phyloP scores from a whole-genome alignment of 92 coral and sea anemone species.

The Palythoa grandiflora region DNA sequence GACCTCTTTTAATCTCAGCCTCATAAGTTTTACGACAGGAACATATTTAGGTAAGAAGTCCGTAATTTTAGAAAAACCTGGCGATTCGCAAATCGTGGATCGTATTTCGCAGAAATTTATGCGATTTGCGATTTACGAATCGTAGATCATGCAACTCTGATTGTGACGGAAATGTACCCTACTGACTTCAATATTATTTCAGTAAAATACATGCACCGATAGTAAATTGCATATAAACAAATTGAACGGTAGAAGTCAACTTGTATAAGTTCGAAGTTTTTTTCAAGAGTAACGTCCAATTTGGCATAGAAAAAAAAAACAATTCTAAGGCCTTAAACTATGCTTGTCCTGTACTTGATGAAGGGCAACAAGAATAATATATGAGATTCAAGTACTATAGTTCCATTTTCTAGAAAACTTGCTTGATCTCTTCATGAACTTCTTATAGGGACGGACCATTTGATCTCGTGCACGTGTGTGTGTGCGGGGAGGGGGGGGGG shows the following conservation, averaged over 20 bases:
- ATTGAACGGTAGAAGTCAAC: too few relatives aligned
- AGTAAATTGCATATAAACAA: too few relatives aligned
- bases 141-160: slow-evolving; percentile 6
- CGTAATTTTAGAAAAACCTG: too few relatives aligned
- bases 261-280: background rate
- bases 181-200: background rate
- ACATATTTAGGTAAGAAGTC: too few relatives aligned
- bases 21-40: too few relatives aligned
- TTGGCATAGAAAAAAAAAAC: background rate
- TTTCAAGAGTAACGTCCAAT: background rate
- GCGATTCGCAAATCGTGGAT: background rate
- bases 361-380: too few relatives aligned
- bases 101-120: background rate
- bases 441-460: slow-evolving; percentile 1
- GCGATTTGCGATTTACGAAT: background rate
- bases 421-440: background rate
- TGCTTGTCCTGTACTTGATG: background rate
- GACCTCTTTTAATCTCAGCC: too few relatives aligned
- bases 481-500: too few relatives aligned
- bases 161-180: slow-evolving; percentile 2
- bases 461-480: background rate
- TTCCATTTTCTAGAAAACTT: background rate
- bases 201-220: background rate
- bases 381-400: background rate
- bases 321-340: background rate